Evolutionary conservation across 2,797 vertebrate genomes (phyloP), one percentile per base, ranked within the genome.

Genomic region (Anolis apletophallus): DNA sequence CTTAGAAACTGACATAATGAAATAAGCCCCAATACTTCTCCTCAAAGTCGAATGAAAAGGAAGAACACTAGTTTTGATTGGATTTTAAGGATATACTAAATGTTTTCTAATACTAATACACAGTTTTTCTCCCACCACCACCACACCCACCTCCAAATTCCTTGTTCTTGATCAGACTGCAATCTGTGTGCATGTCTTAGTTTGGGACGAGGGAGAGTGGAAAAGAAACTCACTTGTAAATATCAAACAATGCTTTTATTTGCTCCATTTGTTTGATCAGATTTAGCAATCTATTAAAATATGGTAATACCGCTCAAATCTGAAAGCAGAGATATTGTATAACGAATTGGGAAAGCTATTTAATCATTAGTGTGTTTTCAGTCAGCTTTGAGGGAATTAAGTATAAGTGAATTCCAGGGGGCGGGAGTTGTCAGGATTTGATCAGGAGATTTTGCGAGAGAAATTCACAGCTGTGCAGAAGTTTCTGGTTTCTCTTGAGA

Each of bases 321-420:
- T 79, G 52, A 85, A 88, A 83, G 85, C 0, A 80, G 0, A 73
- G 11, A 40, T 80, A 73, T 69, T 84, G 1, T 52, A 74, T 72
- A 50, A 83, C 0, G 57, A 40, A 29, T 9, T 67, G 13, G 40
- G n/a, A 82, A 76, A 40, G 59, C 50, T 55, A 76, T 75, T 82
- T 87, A 77, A 69, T 69, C 72, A 77, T 82, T 77, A 76, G 17
- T 36, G 32, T 50, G 61, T 81, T 0, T 59, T 0, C 21, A 8
- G 55, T 17, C 86, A 21, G 67, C 19, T 7, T 46, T 52, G 59
- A 3, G 4, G 8, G 19, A 11, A 1, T 14, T 21, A 17, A 40
- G 61, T 36, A 29, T 29, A 75, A 78, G 16, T 78, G 83, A 36
- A 36, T 76, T 88, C 85, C 64, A 80, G 19, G 46, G 26, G 23